Evolutionary conservation across 2,888 invertebrate genomes (phyloP), one percentile per base, ranked within the genome.

Genomic region (Eristalinus aeneus): DNA sequence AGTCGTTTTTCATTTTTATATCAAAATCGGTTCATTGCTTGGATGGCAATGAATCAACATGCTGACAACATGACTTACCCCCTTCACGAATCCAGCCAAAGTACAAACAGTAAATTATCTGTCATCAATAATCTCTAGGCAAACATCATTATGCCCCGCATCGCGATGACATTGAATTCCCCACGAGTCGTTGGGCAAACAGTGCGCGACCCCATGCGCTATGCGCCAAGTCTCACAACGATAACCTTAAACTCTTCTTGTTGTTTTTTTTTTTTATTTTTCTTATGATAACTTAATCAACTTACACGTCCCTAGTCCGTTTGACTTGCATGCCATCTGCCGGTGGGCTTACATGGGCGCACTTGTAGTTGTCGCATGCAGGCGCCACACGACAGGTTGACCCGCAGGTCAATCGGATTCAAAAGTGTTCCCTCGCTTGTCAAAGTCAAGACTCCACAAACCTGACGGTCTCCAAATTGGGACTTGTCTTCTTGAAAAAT

Each of bases 181-280:
- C 16, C 46, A 46, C 16, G 16, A 46, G 16, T 46, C 46, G 46
- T 46, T 46, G 16, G 46, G 8, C 46, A 46, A 8, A 46, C 16
- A 46, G 2, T 16, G 27, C 16, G 4, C 12, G n/a, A n/a, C 46
- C n/a, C 12, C 46, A 16, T n/a, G n/a, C n/a, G 46, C 46, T n/a
- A 46, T 46, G 46, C n/a, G 46, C n/a, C 46, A 46, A 5, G 10
- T 34, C 34, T 10, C 4, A 9, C 46, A 34, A 1, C 34, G 76
- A 71, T 82, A 82, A 72, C 76, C 76, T 22, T 39, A 74, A 75
- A 74, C 54, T 74, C 16, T 11, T 58, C 53, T 8, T 16, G 16
- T 46, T 46, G n/a, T n/a, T 39, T 6, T 5, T 46, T 6, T 8
- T 1, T 16, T 16, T n/a, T 39, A 0, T 5, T 46, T 6, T 8